Evolutionary conservation across 2,797 vertebrate species (phyloP), one percentile per base, ranked within the genome.

Genomic region (Chelon labrosus): DNA sequence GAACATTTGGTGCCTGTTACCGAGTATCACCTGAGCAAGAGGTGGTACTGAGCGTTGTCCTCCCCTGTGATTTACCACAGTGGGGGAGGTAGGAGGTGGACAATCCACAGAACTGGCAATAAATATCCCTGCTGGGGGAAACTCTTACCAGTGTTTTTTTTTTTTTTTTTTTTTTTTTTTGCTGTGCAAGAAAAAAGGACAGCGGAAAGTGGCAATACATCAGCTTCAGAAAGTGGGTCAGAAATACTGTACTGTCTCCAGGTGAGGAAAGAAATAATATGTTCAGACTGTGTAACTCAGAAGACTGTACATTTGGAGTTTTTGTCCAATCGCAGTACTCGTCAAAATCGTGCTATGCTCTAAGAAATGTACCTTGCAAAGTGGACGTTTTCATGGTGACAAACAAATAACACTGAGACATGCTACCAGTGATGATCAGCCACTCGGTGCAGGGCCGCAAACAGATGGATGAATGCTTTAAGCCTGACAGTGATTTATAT

Each of bases 51-150:
- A 85, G 82, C 38, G 20, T 82, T 16, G 73, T 89, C 83, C 85
- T 92, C 90, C 88, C 89, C 85, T 89, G 87, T 89, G 91, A 94
- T 93, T 93, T 91, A 80, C 85, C 85, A 74, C 91, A 80, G 88
- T 75, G 70, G 79, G 82, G 73, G 78, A 65, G 60, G 74, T 9
- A 69, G 65, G 67, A 54, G 73, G 67, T 75, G 84, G 84, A 86
- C 88, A 87, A 89, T 88, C 77, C 77, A 80, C 77, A 86, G 82
- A 90, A 89, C 82, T 87, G 84, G 85, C 84, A 91, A 92, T 92
- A 92, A 91, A 93, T 90, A 90, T 91, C 81, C 83, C 84, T 83
- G 82, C 85, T 90, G 86, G 85, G 75, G 84, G 79, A 89, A 90
- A 83, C 81, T 87, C 80, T 87, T 86, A 85, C 79, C 53, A 65